phyloP scores from a whole-genome alignment of 2,113 vertebrate genomes.

The Alexandromys fortis region DNA sequence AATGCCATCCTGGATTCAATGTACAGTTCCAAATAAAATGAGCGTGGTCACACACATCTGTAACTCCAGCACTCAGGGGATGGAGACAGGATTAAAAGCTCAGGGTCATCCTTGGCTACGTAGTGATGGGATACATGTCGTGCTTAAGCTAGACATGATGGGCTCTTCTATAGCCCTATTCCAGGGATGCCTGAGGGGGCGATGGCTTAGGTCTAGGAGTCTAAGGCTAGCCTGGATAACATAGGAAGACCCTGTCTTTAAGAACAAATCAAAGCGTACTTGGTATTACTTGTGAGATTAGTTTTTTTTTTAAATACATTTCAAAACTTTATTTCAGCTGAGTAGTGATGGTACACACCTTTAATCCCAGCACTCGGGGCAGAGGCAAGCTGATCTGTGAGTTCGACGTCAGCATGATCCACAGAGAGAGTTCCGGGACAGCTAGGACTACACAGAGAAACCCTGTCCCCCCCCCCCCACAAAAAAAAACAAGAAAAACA shows the following conservation, averaged over 20 bases:
- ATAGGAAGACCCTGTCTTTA: background rate
- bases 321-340: background rate
- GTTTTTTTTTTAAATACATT: background rate
- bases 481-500: no score
- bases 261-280: background rate
- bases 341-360: no score
- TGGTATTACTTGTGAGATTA: background rate
- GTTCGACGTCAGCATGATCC: no score
- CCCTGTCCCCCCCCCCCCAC: no score
- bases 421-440: no score
- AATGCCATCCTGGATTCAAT: background rate
- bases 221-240: background rate
- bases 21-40: background rate
- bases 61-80: background rate
- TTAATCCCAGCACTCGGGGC: no score
- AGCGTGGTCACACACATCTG: background rate
- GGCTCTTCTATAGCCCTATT: background rate
- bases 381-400: no score
- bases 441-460: no score
- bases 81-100: background rate
- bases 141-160: background rate
- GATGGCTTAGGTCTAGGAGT: background rate
- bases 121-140: background rate
- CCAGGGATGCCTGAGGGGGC: background rate
- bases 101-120: background rate